phyloP scores from a whole-genome alignment of 2,113 vertebrate genomes.

The Syngnathus scovelli region DNA sequence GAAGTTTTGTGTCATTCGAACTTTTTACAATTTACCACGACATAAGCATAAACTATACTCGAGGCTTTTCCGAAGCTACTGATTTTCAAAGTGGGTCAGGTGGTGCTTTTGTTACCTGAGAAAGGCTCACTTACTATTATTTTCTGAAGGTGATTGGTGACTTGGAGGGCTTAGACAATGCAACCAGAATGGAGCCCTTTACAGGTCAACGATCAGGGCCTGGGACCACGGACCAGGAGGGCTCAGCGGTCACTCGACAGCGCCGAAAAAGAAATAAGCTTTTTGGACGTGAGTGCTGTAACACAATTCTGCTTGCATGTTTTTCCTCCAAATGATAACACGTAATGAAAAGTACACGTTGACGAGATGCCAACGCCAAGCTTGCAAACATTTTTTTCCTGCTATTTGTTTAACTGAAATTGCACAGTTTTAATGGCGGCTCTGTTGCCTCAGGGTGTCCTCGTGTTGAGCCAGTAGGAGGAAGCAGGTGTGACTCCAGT shows the following conservation, averaged over 20 bases:
- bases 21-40: too few species aligned
- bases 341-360: neutral
- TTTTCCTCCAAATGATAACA: neutral
- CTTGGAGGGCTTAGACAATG: slow-evolving; percentile 41
- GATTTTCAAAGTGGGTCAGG: too few species aligned
- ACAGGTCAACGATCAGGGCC: slow-evolving; percentile 33
- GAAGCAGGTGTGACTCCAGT: slow-evolving; percentile 55
- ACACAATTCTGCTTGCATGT: neutral
- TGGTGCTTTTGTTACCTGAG: too few species aligned
- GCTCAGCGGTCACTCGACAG: slow-evolving; percentile 11
- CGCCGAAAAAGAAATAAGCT: slow-evolving; percentile 68
- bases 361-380: neutral
- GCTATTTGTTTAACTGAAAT: slow-evolving; percentile 33
- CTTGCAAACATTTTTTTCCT: slow-evolving; percentile 9
- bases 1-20: too few species aligned
- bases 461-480: slow-evolving; percentile 65
- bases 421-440: slow-evolving; percentile 27
- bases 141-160: slow-evolving; percentile 77
- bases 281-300: slow-evolving; percentile 62
- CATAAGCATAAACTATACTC: too few species aligned
- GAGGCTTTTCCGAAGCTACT: too few species aligned
- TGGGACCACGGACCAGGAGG: slow-evolving; percentile 22
- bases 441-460: slow-evolving; percentile 57
- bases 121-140: slow-evolving; percentile 7
- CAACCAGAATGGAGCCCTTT: slow-evolving; percentile 31